Evolutionary conservation across 2,113 vertebrate species (phyloP), one percentile per base, ranked within the genome.

Genomic region (Oncorhynchus gorbuscha): DNA sequence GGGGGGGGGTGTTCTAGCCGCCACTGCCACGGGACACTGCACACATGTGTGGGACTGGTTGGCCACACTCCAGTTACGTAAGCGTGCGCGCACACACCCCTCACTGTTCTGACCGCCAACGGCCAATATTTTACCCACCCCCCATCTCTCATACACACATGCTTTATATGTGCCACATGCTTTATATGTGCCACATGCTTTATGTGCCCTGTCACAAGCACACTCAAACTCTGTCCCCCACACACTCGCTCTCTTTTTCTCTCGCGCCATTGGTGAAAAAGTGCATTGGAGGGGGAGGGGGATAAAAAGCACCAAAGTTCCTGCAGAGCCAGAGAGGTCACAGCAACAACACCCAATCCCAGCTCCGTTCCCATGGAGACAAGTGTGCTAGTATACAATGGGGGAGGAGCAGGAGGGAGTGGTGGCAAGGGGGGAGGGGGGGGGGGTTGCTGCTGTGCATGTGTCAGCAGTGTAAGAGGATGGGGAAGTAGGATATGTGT

Each of bases 361-460:
- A 81, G 88, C 84, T 77, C 83, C 72, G 94, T 94, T 94, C 90
- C 94, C 93, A 94, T 94, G 93, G 93, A 89, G 92, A 94, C 92
- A 84, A 91, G 91, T 86, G 90, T 89, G 91, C 90, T 90, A 84
- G 88, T 75, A 86, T 88, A 93, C 93, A 94, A 93, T 91, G 89
- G 89, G 89, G 87, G 81, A 87, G 82, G 86, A 79, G 75, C 49
- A 73, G 78, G 84, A 84, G 89, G 88, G 79, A 81, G 84, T 9
- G 82, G 82, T 81, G 81, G 22, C 49, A 6, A 64, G 26, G 26
- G 24, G 24, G 24, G 1, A 1, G 69, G 35, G 55, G 45, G 3
- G 1, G 2, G 2, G 59, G 48, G 30, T 32, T 51, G 75, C 32
- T 59, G 58, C 32, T 22, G 67, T 66, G 64, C 28, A 13, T 66